A percentile compares a stretch with the other conserved stretches of the same genome.
Evolutionary conservation across 2,888 invertebrate genomes (phyloP).

Genomic region (Athalia cordata): DNA sequence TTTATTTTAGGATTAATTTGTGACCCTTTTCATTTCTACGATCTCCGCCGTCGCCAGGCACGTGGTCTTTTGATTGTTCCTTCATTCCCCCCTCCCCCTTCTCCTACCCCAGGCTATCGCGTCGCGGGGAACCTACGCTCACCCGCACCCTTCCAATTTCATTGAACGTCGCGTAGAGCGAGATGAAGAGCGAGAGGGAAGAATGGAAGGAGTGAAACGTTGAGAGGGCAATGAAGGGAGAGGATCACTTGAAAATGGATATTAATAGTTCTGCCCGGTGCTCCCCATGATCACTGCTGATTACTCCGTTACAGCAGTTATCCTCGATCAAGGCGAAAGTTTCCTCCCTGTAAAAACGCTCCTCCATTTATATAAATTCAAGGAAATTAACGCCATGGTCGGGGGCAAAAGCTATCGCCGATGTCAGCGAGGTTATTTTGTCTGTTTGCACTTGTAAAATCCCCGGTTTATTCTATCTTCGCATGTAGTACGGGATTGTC

Average conservation of each 20-base stretch:
- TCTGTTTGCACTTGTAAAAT: slow-evolving; percentile 4
- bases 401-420: slow-evolving; percentile 46
- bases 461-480: not conserved
- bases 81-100: not conserved
- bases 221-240: slow-evolving; percentile 47
- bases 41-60: slow-evolving; percentile 31
- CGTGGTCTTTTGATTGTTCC: slow-evolving; percentile 37
- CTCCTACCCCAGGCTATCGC: not conserved
- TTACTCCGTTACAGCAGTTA: slow-evolving; percentile 67
- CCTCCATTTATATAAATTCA: slow-evolving; percentile 58
- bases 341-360: slow-evolving; percentile 42
- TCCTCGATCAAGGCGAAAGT: slow-evolving; percentile 64
- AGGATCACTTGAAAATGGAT: slow-evolving; percentile 63
- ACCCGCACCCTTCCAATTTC: slow-evolving; percentile 45
- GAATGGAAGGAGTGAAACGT: slow-evolving; percentile 45
- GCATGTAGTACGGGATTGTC: not conserved
- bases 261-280: slow-evolving; percentile 65
- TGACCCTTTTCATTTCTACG: slow-evolving; percentile 42
- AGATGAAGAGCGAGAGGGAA: slow-evolving; percentile 49
- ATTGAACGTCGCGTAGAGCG: slow-evolving; percentile 23
- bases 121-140: slow-evolving; percentile 30
- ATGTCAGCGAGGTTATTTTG: slow-evolving; percentile 47
- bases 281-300: slow-evolving; percentile 66
- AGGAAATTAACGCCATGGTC: slow-evolving; percentile 56
- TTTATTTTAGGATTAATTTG: slow-evolving; percentile 43